A percentile compares a stretch with the other conserved stretches of the same genome.
Evolutionary conservation across 2,113 vertebrate genomes (phyloP).

Genomic region (Phodopus roborovskii): DNA sequence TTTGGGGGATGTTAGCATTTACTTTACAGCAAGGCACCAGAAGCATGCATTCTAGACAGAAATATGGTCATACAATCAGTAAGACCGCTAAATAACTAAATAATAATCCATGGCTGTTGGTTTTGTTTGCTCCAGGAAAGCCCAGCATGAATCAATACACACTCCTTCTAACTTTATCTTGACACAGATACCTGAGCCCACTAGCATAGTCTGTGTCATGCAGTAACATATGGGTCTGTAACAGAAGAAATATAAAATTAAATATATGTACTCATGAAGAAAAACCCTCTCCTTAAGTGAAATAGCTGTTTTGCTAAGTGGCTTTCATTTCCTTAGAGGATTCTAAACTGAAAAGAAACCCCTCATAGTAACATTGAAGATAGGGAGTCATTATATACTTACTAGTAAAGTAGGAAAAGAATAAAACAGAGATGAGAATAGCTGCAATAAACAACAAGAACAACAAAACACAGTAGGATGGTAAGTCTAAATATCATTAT

Average conservation of each 20-base stretch:
- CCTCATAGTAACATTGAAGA: neutral
- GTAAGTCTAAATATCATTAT: neutral
- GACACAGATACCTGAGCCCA: neutral
- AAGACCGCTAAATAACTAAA: neutral
- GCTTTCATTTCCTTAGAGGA: neutral
- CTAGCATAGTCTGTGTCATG: neutral
- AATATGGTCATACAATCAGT: too few relatives aligned
- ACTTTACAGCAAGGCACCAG: neutral
- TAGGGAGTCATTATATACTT: neutral
- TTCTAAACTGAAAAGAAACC: neutral
- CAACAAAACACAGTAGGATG: neutral
- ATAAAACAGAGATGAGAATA: neutral
- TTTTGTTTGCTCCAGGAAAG: neutral
- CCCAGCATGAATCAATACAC: neutral
- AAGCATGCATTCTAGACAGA: neutral
- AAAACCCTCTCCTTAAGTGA: neutral
- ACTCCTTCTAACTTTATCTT: neutral
- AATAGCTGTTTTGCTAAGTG: neutral
- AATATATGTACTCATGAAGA: neutral
- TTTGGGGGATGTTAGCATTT: neutral
- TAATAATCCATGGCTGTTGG: neutral
- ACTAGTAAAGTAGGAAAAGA: neutral
- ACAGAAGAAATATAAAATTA: neutral
- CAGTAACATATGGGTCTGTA: too few relatives aligned
- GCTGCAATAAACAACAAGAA: neutral